A percentile compares a stretch with the other conserved stretches of the same genome.
Evolutionary conservation across 2,797 vertebrate genomes (phyloP).

Genomic region (Vipera ursinii): DNA sequence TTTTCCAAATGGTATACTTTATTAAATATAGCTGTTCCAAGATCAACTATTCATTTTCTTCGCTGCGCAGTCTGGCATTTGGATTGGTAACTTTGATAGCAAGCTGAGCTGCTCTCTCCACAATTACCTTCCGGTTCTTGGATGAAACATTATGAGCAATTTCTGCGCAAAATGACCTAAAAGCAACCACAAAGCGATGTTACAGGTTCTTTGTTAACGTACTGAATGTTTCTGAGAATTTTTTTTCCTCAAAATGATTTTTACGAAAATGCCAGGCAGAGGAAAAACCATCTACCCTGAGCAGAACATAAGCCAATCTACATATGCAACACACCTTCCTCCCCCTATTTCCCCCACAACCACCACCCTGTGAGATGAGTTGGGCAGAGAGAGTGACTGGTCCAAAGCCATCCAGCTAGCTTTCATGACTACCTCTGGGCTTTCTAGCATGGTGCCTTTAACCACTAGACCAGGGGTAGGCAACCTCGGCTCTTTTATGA

Average conservation of each 20-base stretch:
- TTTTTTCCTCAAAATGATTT: not conserved
- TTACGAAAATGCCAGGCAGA: not conserved
- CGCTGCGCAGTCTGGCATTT: conserved; percentile 95
- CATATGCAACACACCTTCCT: not conserved
- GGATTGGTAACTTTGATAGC: conserved; percentile 98
- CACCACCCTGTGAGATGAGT: not conserved
- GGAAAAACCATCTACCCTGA: not conserved
- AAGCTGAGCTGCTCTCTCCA: conserved; percentile 94
- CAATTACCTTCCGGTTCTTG: conserved; percentile 96
- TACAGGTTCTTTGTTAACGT: not conserved
- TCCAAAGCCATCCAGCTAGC: not conserved
- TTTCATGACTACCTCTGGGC: not conserved
- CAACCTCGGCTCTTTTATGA: too few relatives aligned
- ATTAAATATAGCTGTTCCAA: conserved; percentile 73
- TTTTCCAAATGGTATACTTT: conserved; percentile 66
- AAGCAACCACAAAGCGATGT: not conserved
- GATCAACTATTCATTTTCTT: conserved; percentile 84
- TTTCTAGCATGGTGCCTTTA: not conserved
- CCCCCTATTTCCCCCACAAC: not conserved
- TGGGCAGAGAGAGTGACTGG: not conserved
- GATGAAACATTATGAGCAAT: conserved; percentile 99
- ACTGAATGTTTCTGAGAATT: not conserved
- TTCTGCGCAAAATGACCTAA: conserved; percentile 93
- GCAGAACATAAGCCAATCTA: not conserved
- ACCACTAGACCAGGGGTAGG: not conserved